phyloP scores from a whole-genome alignment of 1,140 invertebrate genomes.

The Trialeurodes vaporariorum region DNA sequence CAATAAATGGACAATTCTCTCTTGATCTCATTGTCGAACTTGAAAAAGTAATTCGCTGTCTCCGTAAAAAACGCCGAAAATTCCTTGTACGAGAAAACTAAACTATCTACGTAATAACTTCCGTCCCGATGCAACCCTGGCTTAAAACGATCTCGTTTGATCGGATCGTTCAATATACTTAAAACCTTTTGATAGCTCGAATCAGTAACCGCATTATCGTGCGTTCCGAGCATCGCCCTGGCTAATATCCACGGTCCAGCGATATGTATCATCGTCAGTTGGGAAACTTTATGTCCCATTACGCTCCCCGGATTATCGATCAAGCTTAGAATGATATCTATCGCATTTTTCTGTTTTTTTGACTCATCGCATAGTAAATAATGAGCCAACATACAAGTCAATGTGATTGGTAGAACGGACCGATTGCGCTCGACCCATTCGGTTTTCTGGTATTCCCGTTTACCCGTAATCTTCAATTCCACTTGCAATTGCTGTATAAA shows the following conservation, averaged over 20 bases:
- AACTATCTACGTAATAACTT: neutral
- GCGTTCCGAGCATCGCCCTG: neutral
- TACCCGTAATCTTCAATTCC: too few relatives aligned
- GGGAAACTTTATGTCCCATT: neutral
- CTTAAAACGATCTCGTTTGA: neutral
- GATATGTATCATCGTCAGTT: neutral
- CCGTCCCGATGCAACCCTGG: neutral
- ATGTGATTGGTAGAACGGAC: neutral
- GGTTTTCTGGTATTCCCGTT: too few relatives aligned
- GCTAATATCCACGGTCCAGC: neutral
- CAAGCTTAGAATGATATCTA: neutral
- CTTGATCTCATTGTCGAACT: too few relatives aligned
- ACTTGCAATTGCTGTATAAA: neutral
- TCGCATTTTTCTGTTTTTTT: neutral
- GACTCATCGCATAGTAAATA: neutral
- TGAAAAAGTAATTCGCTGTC: too few relatives aligned
- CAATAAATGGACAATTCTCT: too few relatives aligned
- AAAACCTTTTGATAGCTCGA: neutral
- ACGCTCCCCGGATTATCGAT: neutral
- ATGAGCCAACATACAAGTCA: neutral
- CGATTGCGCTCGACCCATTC: too few relatives aligned
- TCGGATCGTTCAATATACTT: neutral
- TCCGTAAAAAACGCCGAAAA: too few relatives aligned
- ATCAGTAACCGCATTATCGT: neutral
- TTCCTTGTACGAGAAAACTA: neutral